Evolutionary conservation across 2,888 invertebrate species (phyloP).

Genomic region (Lasiommata megera): DNA sequence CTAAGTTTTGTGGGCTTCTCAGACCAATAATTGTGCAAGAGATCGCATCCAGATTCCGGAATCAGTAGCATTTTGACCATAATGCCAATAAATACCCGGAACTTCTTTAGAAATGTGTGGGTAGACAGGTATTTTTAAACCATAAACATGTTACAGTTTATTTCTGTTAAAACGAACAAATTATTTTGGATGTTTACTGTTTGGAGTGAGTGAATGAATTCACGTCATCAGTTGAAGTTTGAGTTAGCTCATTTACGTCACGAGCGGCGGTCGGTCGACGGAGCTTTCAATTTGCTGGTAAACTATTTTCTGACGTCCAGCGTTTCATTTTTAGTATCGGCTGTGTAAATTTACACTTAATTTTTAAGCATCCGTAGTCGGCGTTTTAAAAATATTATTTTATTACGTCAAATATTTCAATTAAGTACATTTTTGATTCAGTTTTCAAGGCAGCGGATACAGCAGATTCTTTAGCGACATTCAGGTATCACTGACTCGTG

Average conservation of each 20-base stretch:
- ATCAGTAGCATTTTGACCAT: no score
- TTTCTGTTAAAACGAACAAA: conserved; percentile 1
- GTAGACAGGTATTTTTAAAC: background rate
- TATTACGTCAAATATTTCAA: no score
- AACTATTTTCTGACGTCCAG: conserved; percentile 31
- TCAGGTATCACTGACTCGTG: no score
- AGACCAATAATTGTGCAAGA: no score
- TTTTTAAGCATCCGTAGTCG: background rate
- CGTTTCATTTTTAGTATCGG: conserved; percentile 13
- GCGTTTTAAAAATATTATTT: background rate
- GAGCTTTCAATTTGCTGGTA: conserved; percentile 23
- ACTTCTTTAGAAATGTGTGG: background rate
- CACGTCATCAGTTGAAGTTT: conserved; percentile 28
- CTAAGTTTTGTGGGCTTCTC: no score
- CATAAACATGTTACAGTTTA: background rate
- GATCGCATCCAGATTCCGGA: no score
- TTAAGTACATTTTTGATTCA: no score
- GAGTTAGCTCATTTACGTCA: conserved; percentile 32
- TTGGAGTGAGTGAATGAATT: conserved; percentile 29
- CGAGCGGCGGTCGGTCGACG: conserved; percentile 24
- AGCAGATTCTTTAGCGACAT: no score
- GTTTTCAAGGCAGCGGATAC: no score
- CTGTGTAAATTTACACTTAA: conserved; percentile 21
- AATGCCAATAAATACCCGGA: background rate
- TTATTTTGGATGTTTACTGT: conserved; percentile 4